Base-by-base conservation (phyloP, 2,888 invertebrate species). In the Polydrusus cervinus region DNA sequence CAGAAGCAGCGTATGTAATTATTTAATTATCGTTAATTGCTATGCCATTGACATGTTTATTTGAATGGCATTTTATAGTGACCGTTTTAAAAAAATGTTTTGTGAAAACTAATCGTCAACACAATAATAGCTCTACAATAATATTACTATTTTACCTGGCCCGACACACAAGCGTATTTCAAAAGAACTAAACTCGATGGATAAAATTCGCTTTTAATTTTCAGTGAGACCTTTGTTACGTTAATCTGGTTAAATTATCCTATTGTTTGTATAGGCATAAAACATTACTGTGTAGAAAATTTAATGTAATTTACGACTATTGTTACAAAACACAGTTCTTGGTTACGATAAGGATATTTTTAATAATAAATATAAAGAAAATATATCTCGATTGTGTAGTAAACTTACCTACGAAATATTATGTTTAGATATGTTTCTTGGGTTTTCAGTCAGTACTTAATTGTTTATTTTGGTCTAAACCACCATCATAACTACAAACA, bases 1-100 rank as follows among this genome's bases (percentile, higher is more conserved):
- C 76, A 76, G 53, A 76, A 76, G 60, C 74, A 77, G 60, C 77
- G 77, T 77, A 77, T 77, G 77, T 77, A 74, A 38, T 20, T 57
- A 40, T 18, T 16, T 30, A 68, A 68, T 16, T 20, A 16, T 45
- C 13, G 16, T 43, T 34, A 49, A 61, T 61, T 38, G 47, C 34
- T 18, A 34, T 49, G 49, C 60, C 60, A 16, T 45, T 60, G 25
- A 57, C 14, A 13, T 25, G 8, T n/a, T 2, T 62, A 34, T 55
- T 55, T 55, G 55, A 55, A 55, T 55, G 25, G 55, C 55, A 55
- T 25, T 3, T 3, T 25, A 25, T 34, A 14, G 14, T 11, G 8
- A 55, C 13, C 11, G 30, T 55, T 51, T 34, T 8, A 34, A 8
- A 34, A 14, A 30, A 20, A 51, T 20, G 20, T 51, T 20, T 11